Evolutionary conservation across 2,113 vertebrate genomes (phyloP), one percentile per base, ranked within the genome.

Genomic region (Uropsilus gracilis): DNA sequence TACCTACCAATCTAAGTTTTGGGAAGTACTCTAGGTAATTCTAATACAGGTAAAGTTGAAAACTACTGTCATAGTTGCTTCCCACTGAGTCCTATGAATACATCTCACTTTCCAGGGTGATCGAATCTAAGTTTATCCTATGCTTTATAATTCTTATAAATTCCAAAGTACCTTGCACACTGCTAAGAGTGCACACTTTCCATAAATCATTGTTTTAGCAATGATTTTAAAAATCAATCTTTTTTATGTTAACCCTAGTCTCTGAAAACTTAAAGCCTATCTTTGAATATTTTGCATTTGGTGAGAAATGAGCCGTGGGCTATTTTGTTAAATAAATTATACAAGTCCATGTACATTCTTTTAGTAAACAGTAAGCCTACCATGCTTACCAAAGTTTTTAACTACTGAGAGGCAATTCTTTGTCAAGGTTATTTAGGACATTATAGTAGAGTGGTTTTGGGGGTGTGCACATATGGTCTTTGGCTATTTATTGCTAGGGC

Each of bases 151-250:
- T 64, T 71, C 57, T 88, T 46, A 6, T 50, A 84, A 42, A 72
- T 61, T 76, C 73, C 66, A 37, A 44, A 81, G 57, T 53, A n/a
- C 32, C 18, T 69, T 90, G 37, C 44, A 24, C 13, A 83, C 16
- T 68, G 44, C 61, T 42, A 32, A 66, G 39, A 69, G 22, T 34
- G 3, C 20, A 85, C 34, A 71, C 86, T 17, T 34, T 68, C 66
- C 44, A 61, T 63, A 86, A 76, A 46, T 63, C 46, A 76, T 9
- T 68, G 11, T 28, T 55, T 81, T 86, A 48, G 48, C 30, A 68
- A 69, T 73, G 61, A 48, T 28, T 83, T 44, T 93, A 72, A 89
- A 46, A 61, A 94, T 34, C 73, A 91, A 73, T 73, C 24, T 24
- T 87, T 77, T 50, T n/a, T 46, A 55, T 73, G 30, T 64, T 86